Percentiles rank a stretch among this genome's conserved stretches.
Evolutionary conservation across 2,888 invertebrate species (phyloP).

Genomic region (Coecobrya sp.): DNA sequence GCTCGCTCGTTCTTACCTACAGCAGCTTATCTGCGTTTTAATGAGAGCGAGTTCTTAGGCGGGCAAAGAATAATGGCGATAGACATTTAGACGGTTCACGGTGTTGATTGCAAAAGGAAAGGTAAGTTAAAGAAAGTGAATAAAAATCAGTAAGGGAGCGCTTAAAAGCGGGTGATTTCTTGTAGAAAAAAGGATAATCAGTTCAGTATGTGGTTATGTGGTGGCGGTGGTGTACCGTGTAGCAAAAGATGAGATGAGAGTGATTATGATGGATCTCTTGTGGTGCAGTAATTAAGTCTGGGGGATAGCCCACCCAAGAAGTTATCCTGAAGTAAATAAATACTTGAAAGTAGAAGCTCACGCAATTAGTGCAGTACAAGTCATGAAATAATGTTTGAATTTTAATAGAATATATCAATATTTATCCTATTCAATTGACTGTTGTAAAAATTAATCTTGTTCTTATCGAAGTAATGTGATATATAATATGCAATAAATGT

Average conservation of each 20-base stretch:
- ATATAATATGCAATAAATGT: neutral
- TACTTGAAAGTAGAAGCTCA: neutral
- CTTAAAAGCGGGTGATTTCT: neutral
- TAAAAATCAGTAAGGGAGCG: neutral
- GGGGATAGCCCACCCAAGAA: slow-evolving; percentile 62
- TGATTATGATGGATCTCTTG: slow-evolving; percentile 55
- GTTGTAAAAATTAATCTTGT: neutral
- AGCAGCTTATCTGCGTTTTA: slow-evolving; percentile 3
- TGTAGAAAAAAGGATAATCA: slow-evolving; percentile 33
- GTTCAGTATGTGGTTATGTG: slow-evolving; percentile 5
- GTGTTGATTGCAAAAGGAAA: neutral
- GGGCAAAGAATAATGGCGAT: neutral
- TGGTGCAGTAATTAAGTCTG: slow-evolving; percentile 50
- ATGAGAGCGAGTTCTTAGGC: neutral
- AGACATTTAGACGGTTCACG: slow-evolving; percentile 1
- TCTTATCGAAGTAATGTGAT: neutral
- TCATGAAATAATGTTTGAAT: slow-evolving; percentile 17
- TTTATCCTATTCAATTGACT: neutral
- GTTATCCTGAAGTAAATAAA: neutral
- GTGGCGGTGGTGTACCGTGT: neutral
- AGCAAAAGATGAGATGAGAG: neutral
- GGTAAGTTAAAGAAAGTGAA: neutral
- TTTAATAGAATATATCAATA: neutral
- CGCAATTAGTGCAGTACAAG: neutral
- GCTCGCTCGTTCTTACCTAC: slow-evolving; percentile 70